Conservation (phyloP, 2,797 vertebrate species). For the Thunnus albacares region DNA sequence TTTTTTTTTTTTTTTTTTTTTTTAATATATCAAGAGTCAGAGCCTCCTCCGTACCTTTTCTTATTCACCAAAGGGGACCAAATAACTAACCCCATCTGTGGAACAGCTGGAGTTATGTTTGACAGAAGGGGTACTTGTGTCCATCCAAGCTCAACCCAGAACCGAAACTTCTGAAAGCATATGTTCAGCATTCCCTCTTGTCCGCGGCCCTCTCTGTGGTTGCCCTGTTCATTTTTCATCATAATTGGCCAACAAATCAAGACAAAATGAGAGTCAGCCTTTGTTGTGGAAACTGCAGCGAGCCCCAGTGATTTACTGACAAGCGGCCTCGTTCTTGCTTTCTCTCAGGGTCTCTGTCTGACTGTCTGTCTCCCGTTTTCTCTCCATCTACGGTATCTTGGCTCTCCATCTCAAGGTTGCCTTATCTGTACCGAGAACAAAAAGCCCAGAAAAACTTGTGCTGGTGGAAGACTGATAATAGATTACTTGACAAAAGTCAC, state of each 20-base stretch:
- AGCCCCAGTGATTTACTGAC: conserved; percentile 42
- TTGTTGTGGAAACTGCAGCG: conserved; percentile 59
- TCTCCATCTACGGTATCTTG: conserved; percentile 54
- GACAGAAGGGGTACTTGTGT: conserved; percentile 58
- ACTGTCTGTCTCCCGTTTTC: conserved; percentile 42
- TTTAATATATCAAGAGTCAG: too few species aligned
- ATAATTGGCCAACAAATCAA: conserved; percentile 71
- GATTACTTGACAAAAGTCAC: conserved; percentile 37
- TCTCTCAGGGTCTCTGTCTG: conserved; percentile 40
- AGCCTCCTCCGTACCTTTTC: neutral
- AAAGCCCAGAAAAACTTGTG: conserved; percentile 35
- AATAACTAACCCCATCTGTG: conserved; percentile 63
- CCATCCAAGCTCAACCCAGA: conserved; percentile 36
- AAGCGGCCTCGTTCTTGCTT: conserved; percentile 20
- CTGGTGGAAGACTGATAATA: conserved; percentile 44
- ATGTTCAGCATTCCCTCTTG: conserved; percentile 58
- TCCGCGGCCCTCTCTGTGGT: conserved; percentile 43
- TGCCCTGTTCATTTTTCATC: conserved; percentile 54
- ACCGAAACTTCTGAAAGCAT: conserved; percentile 58
- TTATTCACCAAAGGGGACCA: conserved; percentile 33
- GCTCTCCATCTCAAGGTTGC: conserved; percentile 44
- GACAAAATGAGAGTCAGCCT: conserved; percentile 61
- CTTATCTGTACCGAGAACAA: conserved; percentile 65
- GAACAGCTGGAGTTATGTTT: conserved; percentile 70
- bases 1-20: neutral